Base-by-base conservation (phyloP, 2,797 vertebrate species). In the Lemur catta region DNA sequence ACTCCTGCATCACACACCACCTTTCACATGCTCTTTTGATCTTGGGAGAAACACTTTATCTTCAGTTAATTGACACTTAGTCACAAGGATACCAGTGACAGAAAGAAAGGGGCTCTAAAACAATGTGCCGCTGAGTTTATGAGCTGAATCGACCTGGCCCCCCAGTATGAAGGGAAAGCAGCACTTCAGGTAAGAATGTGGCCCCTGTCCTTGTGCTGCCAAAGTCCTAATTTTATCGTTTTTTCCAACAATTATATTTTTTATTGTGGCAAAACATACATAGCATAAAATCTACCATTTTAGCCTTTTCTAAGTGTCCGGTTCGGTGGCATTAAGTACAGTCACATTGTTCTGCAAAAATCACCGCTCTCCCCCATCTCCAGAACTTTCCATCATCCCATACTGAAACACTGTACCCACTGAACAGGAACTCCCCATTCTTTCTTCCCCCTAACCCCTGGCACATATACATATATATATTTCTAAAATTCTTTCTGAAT, bases 401-500 rank as follows among this genome's bases (percentile, higher is more conserved):
- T 24, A 28, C 57, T 35, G 75, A 79, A 93, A 89, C 26, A 67
- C 30, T 38, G 4, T 72, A 72, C 67, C 93, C n/a, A 35, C 33
- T 76, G 38, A 65, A 76, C n/a, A 52, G 0, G 86, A 65, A 38
- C 14, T 41, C 17, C 24, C 35, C 59, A 46, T 46, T 24, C 46
- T 55, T 30, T 20, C 33, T 46, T 71, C 52, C 30, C 18, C 22
- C 24, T 41, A 82, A 61, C n/a, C 57, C 7, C 20, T 28, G 38
- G 33, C 35, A 30, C 28, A 15, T 59, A 0, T 59, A 0, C 78
- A 2, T 52, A 7, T 18, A 9, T 50, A n/a, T 43, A n/a, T 55
- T 35, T 85, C 55, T 63, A 18, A 76, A 92, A 46, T 61, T 94
- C 13, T 91, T 90, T 93, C 61, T 96, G 48, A 89, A 22, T 91